Base-by-base conservation (phyloP, 2,888 invertebrate species). In the Caenorhabditis sp. region DNA sequence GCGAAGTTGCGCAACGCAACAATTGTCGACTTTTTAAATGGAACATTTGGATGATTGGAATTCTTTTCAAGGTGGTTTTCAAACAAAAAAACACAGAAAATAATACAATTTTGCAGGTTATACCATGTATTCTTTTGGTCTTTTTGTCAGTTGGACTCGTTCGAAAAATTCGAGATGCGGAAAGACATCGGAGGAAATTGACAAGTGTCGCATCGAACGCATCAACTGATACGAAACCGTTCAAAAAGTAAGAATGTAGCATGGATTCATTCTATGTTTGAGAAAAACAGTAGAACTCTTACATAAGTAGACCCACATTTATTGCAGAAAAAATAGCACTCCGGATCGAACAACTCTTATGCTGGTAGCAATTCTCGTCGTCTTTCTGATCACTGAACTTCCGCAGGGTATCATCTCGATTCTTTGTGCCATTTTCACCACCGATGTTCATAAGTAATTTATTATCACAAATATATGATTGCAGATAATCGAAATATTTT, bases 331-430 rank as follows among this genome's bases (percentile, higher is more conserved):
- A 49, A 66, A 66, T 10, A 64, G 66, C 31, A 71, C 65, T 19
- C 68, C 84, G 8, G 86, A 92, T 87, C 91, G 92, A 77, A 93
- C 93, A 77, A 93, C 93, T 1, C 90, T 93, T 43, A 93, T 93
- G 87, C 89, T 93, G 51, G 93, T 93, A 65, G 91, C 92, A 0
- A 93, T 93, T n/a, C 92, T 93, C 10, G 90, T 93, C 54, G 90
- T 93, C 66, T 93, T 93, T 88, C 90, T 93, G 55, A 86, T 93
- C 5, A 93, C 93, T 82, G 93, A 93, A 88, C 90, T 92, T 62
- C 93, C 93, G 1, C 82, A 82, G 69, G 82, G 82, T 43, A 68
- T 84, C n/a, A 79, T 86, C 23, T 80, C 84, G 43, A 84, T 86
- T 21, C 66, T 86, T 8, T 81, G 80, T 57, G 85, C 85, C 27